Evolutionary conservation across 2,797 vertebrate genomes (phyloP).

Genomic region (Falco novaeseelandiae): DNA sequence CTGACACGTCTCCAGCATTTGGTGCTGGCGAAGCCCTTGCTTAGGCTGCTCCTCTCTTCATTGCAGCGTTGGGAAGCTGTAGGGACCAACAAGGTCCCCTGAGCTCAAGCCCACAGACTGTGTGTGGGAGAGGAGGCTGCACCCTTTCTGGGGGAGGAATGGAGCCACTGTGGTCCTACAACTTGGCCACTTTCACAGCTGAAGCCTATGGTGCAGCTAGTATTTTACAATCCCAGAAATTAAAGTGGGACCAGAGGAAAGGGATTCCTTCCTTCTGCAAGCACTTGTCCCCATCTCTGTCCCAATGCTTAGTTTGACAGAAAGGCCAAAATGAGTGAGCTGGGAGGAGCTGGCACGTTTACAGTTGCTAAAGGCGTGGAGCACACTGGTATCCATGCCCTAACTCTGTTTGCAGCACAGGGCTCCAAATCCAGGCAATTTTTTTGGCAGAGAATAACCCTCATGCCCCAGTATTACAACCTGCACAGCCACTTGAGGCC

Average conservation of each 20-base stretch:
- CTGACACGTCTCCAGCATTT: too few relatives aligned
- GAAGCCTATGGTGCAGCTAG: background rate
- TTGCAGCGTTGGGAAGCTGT: background rate
- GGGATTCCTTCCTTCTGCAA: background rate
- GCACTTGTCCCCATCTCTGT: background rate
- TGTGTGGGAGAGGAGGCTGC: background rate
- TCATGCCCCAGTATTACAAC: background rate
- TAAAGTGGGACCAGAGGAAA: background rate
- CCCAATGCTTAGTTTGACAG: background rate
- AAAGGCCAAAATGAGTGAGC: background rate
- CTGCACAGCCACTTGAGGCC: background rate
- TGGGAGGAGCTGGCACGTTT: background rate
- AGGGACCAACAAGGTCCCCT: background rate
- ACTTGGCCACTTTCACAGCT: background rate
- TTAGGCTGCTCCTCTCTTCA: background rate
- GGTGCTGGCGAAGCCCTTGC: background rate
- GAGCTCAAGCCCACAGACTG: accelerated
- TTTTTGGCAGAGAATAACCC: background rate
- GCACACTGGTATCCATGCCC: background rate
- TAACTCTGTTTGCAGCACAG: background rate
- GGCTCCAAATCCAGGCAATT: background rate
- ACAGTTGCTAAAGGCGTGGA: background rate
- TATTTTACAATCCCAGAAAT: background rate
- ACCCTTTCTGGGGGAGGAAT: background rate
- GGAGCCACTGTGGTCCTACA: background rate